Evolutionary conservation across 2,888 invertebrate genomes (phyloP).

Genomic region (Noctua comes): DNA sequence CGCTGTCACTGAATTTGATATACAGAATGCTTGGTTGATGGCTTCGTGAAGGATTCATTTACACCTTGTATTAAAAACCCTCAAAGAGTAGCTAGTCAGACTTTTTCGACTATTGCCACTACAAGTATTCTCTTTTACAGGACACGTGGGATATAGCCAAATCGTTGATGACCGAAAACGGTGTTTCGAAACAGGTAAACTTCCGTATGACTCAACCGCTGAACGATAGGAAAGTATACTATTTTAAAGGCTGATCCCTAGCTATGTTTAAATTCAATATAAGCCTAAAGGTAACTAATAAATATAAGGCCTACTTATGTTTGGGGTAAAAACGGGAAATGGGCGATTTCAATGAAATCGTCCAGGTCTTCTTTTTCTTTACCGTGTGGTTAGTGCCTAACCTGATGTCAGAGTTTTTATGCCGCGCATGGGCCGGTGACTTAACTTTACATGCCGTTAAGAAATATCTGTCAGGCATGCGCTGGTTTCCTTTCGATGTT

Average conservation of each 20-base stretch:
- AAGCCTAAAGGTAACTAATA: not conserved
- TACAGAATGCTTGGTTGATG: too few relatives aligned
- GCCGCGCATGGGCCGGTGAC: too few relatives aligned
- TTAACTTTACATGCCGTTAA: too few relatives aligned
- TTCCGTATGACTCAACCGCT: slow-evolving; percentile 73
- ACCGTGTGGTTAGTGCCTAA: too few relatives aligned
- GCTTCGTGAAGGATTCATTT: too few relatives aligned
- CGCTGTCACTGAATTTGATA: too few relatives aligned
- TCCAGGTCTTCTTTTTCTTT: too few relatives aligned
- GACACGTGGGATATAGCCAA: slow-evolving; percentile 63
- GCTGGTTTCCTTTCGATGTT: too few relatives aligned
- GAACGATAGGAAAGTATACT: slow-evolving; percentile 79
- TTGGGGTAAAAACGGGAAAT: not conserved
- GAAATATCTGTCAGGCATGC: too few relatives aligned
- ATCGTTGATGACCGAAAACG: slow-evolving; percentile 44
- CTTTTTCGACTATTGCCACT: not conserved
- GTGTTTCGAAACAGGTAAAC: slow-evolving; percentile 56
- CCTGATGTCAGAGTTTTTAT: too few relatives aligned
- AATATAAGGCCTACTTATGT: not conserved
- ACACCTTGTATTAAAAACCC: too few relatives aligned
- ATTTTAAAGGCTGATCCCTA: slow-evolving; percentile 65
- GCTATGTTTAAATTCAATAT: not conserved
- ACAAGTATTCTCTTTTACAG: slow-evolving; percentile 61
- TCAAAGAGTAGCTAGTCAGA: not conserved
- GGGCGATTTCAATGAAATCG: not conserved